These are phyloP conservation scores for Eumaeus atala DNA, from an alignment of 1,140 invertebrate genomes.

Conservation along the genomic window DNA sequence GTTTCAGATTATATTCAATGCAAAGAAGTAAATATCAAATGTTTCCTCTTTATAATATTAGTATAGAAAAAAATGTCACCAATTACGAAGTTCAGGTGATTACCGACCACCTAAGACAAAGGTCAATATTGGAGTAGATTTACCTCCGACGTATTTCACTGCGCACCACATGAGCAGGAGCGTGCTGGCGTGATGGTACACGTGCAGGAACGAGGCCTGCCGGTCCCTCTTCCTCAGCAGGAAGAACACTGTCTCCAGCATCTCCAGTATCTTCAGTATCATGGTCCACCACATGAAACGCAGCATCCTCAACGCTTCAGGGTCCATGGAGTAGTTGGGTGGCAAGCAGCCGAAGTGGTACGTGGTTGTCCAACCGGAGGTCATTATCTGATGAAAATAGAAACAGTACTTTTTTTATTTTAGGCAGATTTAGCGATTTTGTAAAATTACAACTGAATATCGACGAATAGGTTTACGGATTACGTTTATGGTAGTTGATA, in stretches of 20 bases:
- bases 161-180: slow-evolving; percentile 81
- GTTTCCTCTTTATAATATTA: too few species aligned
- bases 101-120: too few species aligned
- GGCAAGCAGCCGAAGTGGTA: slow-evolving; percentile 83
- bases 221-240: slow-evolving; percentile 81
- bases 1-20: slow-evolving; percentile 11
- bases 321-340: slow-evolving; percentile 79
- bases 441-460: too few species aligned
- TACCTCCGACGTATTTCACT: slow-evolving; percentile 79
- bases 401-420: too few species aligned
- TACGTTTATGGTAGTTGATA: too few species aligned
- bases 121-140: too few species aligned
- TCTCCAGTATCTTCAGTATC: slow-evolving; percentile 53
- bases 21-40: too few species aligned
- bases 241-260: slow-evolving; percentile 76
- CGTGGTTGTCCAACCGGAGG: slow-evolving; percentile 68
- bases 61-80: too few species aligned
- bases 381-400: slow-evolving; percentile 48
- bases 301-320: slow-evolving; percentile 78
- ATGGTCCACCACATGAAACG: slow-evolving; percentile 67
- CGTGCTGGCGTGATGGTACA: slow-evolving; percentile 83
- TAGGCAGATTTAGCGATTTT: too few species aligned
- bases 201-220: slow-evolving; percentile 82
- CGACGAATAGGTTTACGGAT: too few species aligned
- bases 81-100: too few species aligned